A percentile compares a stretch with the other conserved stretches of the same genome.
These are phyloP conservation scores for Stichopus horrens DNA, from an alignment of 53 echinoderm and acorn worm species.

Conservation along the genomic window DNA sequence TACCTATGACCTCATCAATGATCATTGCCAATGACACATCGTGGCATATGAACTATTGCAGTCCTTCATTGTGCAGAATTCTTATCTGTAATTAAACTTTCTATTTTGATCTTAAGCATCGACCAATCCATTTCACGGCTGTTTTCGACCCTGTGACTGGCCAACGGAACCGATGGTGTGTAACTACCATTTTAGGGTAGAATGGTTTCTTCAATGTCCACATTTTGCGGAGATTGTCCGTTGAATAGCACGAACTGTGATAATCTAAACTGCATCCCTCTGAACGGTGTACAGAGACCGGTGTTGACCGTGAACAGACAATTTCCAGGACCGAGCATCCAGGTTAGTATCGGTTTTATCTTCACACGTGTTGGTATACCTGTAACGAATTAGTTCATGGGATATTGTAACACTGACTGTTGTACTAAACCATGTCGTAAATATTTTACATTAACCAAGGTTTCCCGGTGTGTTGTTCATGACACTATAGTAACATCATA, in stretches of 20 bases:
- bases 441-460: no score
- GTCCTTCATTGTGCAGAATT: background rate
- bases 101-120: background rate
- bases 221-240: slow-evolving; percentile 65
- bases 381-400: no score
- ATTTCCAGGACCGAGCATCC: slow-evolving; percentile 76
- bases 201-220: slow-evolving; percentile 75
- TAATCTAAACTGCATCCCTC: slow-evolving; percentile 57
- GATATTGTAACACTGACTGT: no score
- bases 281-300: slow-evolving; percentile 68
- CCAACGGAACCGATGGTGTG: slow-evolving; percentile 60
- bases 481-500: no score
- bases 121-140: slow-evolving; percentile 50
- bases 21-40: no score
- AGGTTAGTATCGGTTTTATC: slow-evolving; percentile 45
- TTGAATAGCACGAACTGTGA: slow-evolving; percentile 57
- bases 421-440: no score
- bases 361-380: no score
- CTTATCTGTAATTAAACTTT: background rate
- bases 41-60: no score
- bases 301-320: slow-evolving; percentile 64
- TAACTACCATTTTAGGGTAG: slow-evolving; percentile 61
- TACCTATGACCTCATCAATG: no score
- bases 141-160: slow-evolving; percentile 67
- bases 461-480: no score